phyloP scores from a whole-genome alignment of 2,888 invertebrate genomes.

The Aricia artaxerxes region DNA sequence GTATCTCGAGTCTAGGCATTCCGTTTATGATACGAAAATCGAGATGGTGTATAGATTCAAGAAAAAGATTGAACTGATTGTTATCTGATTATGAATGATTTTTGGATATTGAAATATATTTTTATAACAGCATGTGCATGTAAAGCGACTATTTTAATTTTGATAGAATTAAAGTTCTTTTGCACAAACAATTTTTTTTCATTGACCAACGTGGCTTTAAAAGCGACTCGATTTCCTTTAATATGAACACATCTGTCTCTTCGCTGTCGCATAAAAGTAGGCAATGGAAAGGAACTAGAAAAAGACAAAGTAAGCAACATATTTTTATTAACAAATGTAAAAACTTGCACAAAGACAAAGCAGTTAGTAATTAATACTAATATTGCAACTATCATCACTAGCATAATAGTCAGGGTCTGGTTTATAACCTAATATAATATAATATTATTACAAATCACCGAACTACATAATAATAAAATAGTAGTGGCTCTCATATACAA shows the following conservation, averaged over 20 bases:
- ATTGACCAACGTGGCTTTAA: not conserved
- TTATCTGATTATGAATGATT: not conserved
- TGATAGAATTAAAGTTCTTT: constrained; percentile 1
- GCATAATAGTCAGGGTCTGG: constrained; percentile 47
- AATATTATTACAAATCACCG: not conserved
- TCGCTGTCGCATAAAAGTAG: not conserved
- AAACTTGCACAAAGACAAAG: constrained; percentile 47
- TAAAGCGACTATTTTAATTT: not conserved
- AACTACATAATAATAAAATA: not conserved
- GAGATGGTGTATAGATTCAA: too few relatives aligned
- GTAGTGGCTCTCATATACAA: not conserved
- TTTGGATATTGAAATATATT: not conserved
- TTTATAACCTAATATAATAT: constrained; percentile 26
- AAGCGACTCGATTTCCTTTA: too few relatives aligned
- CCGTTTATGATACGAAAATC: not conserved
- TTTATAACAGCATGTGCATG: not conserved
- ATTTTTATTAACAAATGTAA: constrained; percentile 73
- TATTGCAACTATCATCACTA: constrained; percentile 79
- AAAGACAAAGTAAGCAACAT: constrained; percentile 68
- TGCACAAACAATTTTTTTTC: not conserved
- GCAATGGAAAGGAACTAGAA: not conserved
- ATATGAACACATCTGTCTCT: too few relatives aligned
- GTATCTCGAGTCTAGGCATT: not conserved
- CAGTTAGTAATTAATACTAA: constrained; percentile 61
- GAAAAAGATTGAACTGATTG: not conserved